These are phyloP conservation scores for Raja brachyura DNA, from an alignment of 2,113 vertebrate species.

Conservation along the genomic window DNA sequence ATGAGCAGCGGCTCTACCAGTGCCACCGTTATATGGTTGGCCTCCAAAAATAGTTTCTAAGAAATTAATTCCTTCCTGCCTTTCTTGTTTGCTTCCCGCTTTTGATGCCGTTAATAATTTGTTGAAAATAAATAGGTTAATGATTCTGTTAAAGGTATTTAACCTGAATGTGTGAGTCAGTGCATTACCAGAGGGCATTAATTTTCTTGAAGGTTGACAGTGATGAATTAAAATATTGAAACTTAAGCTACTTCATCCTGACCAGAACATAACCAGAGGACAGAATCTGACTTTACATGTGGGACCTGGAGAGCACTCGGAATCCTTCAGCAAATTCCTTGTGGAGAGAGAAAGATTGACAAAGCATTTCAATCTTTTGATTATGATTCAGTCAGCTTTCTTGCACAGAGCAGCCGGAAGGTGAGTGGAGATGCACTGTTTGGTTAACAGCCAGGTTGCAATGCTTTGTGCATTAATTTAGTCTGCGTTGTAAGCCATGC, in stretches of 20 bases:
- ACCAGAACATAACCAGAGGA: background rate
- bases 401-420: background rate
- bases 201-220: background rate
- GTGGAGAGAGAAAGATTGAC: background rate
- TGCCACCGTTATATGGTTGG: no score
- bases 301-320: background rate
- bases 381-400: background rate
- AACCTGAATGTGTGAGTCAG: background rate
- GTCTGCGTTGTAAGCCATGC: background rate
- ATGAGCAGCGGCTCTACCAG: no score
- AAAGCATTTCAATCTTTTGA: background rate
- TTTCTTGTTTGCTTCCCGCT: background rate
- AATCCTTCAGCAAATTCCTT: background rate
- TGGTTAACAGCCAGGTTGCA: background rate
- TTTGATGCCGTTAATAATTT: background rate
- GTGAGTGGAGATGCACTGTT: background rate
- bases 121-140: background rate
- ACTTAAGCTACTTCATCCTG: background rate
- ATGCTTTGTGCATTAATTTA: background rate
- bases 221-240: slow-evolving; percentile 21
- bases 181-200: background rate
- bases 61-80: background rate
- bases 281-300: background rate
- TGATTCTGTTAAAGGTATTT: background rate
- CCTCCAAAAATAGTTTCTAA: background rate